Evolutionary conservation across 1,140 invertebrate species (phyloP).

Genomic region (Drosophila gunungcola): DNA sequence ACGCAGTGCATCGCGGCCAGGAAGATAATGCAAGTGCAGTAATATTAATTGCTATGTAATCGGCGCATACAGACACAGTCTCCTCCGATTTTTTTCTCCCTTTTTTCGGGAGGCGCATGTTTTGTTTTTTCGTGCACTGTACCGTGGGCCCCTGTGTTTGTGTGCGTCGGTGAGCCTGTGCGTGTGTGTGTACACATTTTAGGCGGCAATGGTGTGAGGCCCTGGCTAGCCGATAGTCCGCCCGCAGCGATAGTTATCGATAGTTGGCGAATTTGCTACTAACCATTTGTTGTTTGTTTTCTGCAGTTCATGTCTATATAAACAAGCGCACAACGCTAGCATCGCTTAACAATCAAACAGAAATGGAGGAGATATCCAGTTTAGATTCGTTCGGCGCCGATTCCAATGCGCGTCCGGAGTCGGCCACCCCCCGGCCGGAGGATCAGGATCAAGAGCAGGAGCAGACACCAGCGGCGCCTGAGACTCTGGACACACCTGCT

Average conservation of each 20-base stretch:
- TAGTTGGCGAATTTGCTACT: conserved; percentile 3
- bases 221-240: conserved; percentile 60
- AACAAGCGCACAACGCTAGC: conserved; percentile 26
- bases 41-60: conserved; percentile 3
- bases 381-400: conserved; percentile 77
- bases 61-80: conserved; percentile 17
- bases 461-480: conserved; percentile 14
- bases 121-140: conserved; percentile 82
- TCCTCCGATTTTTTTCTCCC: neutral
- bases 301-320: conserved; percentile 75
- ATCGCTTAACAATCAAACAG: conserved; percentile 11
- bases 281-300: conserved; percentile 51
- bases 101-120: conserved; percentile 63
- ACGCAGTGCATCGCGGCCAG: conserved; percentile 45
- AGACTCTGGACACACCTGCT: conserved; percentile 52
- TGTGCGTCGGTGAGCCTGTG: conserved; percentile 53
- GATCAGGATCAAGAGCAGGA: conserved; percentile 40
- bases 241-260: conserved; percentile 47
- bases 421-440: conserved; percentile 61
- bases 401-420: conserved; percentile 62
- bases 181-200: conserved; percentile 78
- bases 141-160: conserved; percentile 53
- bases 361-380: conserved; percentile 82
- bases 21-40: conserved; percentile 53
- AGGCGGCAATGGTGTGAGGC: conserved; percentile 72